Base-by-base conservation (phyloP, 2,797 vertebrate genomes). In the Tachyglossus aculeatus region DNA sequence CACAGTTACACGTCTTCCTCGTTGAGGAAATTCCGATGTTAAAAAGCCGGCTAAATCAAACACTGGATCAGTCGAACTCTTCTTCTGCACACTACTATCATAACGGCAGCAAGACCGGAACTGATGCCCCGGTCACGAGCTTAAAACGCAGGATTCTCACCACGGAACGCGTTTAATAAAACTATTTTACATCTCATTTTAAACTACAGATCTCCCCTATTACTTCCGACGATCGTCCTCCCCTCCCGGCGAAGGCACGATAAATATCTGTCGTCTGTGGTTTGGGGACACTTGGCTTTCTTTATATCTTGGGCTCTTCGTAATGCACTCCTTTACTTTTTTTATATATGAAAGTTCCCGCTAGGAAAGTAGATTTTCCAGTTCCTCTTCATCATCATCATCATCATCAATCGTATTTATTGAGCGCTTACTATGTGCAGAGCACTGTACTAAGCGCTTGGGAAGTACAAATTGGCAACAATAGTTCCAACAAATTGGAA, bases 71-170 rank as follows among this genome's bases (percentile, higher is more conserved):
- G n/a, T n/a, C n/a, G n/a, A n/a, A n/a, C n/a, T n/a, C n/a, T n/a
- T n/a, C n/a, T n/a, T n/a, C n/a, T n/a, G n/a, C n/a, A n/a, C n/a
- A n/a, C n/a, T n/a, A n/a, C n/a, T n/a, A n/a, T n/a, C 67, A 78
- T 34, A 70, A 36, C 82, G 44, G 71, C 29, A 74, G 60, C 18
- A 52, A 66, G 34, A 73, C 7, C 53, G n/a, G 71, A 86, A 76
- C 74, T 84, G 75, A 81, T n/a, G 78, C 73, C 16, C 55, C 40
- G 12, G 52, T 82, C 55, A 19, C 2, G 40, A 2, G 3, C 12
- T 13, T 55, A 74, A 77, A 15, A 65, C 29, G 67, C 65, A 61
- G 38, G 19, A 22, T 40, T 48, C 61, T 65, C 55, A 74, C 36
- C 36, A 47, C 52, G 27, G 47, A 60, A 67, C 68, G 32, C 60